Percentiles rank a stretch among this genome's conserved stretches.
These are phyloP conservation scores for Peromyscus leucopus DNA, from an alignment of 2,113 vertebrate species.

Conservation along the genomic window DNA sequence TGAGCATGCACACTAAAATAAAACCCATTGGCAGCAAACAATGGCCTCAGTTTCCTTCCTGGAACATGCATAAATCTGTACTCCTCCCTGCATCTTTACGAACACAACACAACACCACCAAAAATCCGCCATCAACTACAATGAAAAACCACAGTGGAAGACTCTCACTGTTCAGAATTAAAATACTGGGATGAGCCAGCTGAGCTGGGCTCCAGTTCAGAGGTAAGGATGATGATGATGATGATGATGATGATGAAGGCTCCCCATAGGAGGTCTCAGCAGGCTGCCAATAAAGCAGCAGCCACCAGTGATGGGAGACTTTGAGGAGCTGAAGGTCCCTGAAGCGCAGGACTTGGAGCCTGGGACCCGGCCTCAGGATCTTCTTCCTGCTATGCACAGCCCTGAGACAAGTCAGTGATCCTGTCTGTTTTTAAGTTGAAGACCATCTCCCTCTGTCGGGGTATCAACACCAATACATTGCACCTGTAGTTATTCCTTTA, in stretches of 20 bases:
- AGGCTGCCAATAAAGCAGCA: neutral
- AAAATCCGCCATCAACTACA: neutral
- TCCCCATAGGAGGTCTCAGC: too few species aligned
- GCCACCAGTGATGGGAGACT: neutral
- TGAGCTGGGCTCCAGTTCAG: neutral
- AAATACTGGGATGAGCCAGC: neutral
- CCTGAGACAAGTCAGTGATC: neutral
- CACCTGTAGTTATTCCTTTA: neutral
- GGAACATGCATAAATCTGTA: neutral
- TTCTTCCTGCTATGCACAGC: neutral
- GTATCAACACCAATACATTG: neutral
- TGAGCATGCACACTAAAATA: neutral
- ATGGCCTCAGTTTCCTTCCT: neutral
- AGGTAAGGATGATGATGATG: neutral
- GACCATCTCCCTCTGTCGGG: neutral
- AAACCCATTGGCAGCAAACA: neutral
- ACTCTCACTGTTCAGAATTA: neutral
- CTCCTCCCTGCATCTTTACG: neutral
- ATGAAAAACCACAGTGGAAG: neutral
- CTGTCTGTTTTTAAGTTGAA: neutral
- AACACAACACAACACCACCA: neutral
- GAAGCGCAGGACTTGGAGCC: neutral
- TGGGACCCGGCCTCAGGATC: accelerated
- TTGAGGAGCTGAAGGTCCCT: neutral
- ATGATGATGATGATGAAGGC: neutral